Base-by-base conservation (phyloP, 2,888 invertebrate species). In the Apodemia mormo region DNA sequence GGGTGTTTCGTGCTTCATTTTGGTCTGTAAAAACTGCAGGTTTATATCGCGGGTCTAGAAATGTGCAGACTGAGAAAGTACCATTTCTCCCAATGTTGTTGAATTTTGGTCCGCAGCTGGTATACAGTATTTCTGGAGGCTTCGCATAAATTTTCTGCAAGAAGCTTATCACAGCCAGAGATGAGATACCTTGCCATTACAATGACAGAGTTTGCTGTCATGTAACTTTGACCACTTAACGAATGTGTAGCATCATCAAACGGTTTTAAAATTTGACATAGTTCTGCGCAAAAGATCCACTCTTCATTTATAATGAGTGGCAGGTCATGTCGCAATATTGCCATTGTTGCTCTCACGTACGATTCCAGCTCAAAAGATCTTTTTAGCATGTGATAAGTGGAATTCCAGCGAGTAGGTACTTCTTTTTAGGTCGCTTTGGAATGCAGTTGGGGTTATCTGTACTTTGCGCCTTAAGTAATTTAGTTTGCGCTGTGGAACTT, bases 191-290 rank as follows among this genome's bases (percentile, higher is more conserved):
- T 65, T 1, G 76, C 75, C 71, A 79, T 74, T 0, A 76, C 70
- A 29, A 78, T 79, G 0, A 79, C 73, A 8, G 72, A 76, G 40
- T 78, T 76, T 1, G 69, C 76, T 2, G 77, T 77, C 40, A 79
- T 64, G 69, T 78, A 77, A 49, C 76, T 76, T 75, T 81, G 74
- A 0, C 75, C 68, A 73, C 77, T 77, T 73, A 77, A 72, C 7
- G 76, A 54, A 7, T 10, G 33, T 0, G 76, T 77, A 0, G 71
- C 70, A 30, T 80, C 76, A 22, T 82, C 76, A 45, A 79, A 80
- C 6, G 79, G 79, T 56, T 77, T 73, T 68, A 82, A 72, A 40
- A 77, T 69, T 73, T 71, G 72, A 0, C 37, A 43, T 12, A 79
- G 10, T n/a, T 78, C 69, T 2, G 22, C 40, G 1, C 71, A 58